phyloP scores from a whole-genome alignment of 2,797 vertebrate species.

The Pseudomugil gertrudae region DNA sequence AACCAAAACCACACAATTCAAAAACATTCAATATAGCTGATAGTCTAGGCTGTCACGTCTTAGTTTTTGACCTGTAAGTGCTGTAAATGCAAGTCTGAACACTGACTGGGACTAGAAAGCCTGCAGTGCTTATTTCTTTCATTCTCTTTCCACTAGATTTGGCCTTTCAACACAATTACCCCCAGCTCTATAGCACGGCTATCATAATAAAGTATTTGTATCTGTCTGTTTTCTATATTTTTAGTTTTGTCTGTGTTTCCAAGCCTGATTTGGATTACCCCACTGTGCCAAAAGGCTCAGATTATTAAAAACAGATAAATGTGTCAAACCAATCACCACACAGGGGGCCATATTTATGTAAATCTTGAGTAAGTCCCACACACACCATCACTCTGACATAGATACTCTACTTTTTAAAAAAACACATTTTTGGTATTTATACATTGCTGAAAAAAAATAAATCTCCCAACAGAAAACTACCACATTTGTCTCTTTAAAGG shows the following conservation, averaged over 20 bases:
- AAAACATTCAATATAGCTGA: background rate
- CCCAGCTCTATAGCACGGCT: background rate
- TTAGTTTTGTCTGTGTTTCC: background rate
- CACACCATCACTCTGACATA: background rate
- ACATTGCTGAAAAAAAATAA: slow-evolving; percentile 5
- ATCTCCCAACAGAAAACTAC: background rate
- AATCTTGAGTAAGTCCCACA: slow-evolving; percentile 1
- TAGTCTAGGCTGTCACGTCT: background rate
- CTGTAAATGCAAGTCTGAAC: background rate
- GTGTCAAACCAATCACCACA: background rate
- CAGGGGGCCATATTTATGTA: background rate
- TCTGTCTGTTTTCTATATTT: background rate
- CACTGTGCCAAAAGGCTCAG: background rate
- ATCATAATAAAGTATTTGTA: background rate
- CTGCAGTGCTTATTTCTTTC: background rate
- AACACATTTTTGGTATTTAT: slow-evolving; percentile 10
- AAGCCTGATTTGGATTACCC: background rate
- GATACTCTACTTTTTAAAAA: background rate
- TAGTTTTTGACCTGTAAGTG: background rate
- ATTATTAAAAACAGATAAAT: slow-evolving; percentile 7
- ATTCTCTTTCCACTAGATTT: background rate
- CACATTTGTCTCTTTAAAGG: background rate
- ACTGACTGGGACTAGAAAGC: background rate
- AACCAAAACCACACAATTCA: background rate
- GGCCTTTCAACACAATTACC: background rate